phyloP scores from a whole-genome alignment of 2,888 invertebrate species.

The Phytoseiulus persimilis region DNA sequence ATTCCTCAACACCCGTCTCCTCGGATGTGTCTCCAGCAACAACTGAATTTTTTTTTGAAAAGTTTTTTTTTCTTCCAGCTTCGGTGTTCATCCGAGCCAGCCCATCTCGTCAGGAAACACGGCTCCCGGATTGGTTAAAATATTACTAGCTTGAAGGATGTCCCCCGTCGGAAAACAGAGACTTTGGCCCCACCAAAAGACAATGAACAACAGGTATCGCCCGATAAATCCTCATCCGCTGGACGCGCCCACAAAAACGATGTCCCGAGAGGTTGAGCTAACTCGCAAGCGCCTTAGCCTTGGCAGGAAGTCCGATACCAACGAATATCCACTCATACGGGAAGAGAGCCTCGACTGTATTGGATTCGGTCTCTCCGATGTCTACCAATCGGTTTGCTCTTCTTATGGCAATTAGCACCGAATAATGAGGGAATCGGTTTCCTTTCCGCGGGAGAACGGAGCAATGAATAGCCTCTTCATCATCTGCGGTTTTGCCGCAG shows the following conservation, averaged over 20 bases:
- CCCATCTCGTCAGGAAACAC: too few relatives aligned
- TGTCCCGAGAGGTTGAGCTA: not conserved
- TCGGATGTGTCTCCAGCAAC: too few relatives aligned
- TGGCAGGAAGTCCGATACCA: not conserved
- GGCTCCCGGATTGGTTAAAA: too few relatives aligned
- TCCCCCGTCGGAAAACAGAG: too few relatives aligned
- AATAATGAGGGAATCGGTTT: not conserved
- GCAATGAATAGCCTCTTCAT: not conserved
- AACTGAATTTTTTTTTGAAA: too few relatives aligned
- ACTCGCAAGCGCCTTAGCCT: not conserved
- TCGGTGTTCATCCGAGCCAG: too few relatives aligned
- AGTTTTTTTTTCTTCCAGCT: too few relatives aligned
- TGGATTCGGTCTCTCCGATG: not conserved
- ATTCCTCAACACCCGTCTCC: too few relatives aligned
- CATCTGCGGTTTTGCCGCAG: not conserved
- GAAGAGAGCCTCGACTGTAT: not conserved
- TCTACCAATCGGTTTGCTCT: not conserved
- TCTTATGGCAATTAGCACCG: not conserved
- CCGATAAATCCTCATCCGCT: too few relatives aligned
- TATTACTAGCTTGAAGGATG: too few relatives aligned
- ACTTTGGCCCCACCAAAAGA: too few relatives aligned
- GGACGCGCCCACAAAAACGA: not conserved
- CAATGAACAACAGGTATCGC: too few relatives aligned
- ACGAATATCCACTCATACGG: not conserved
- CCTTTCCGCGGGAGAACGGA: not conserved